Evolutionary conservation across 2,888 invertebrate genomes (phyloP), one percentile per base, ranked within the genome.

Genomic region (Aspidiotus destructor): DNA sequence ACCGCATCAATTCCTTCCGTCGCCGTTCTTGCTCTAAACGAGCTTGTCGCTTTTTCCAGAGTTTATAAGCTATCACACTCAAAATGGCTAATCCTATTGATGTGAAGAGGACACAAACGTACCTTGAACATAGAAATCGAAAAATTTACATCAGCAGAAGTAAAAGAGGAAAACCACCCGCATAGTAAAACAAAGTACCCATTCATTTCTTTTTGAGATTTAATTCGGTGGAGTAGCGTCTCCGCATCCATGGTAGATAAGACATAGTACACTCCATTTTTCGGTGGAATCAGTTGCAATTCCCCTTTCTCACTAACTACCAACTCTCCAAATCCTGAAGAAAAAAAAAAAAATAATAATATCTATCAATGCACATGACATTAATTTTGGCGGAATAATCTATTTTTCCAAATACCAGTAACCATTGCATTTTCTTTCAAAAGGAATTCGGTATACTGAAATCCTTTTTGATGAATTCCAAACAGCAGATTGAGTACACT

Each of bases 381-480:
- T 28, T 28, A 5, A 28, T 28, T 28, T 28, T 28, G 1, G 5
- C 28, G 28, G 5, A 28, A 5, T 28, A 28, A 28, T 28, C 5
- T 28, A 28, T 28, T 28, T 28, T 28, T 57, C 10, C 57, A 3
- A 28, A 10, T 58, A 87, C 88, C 85, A 81, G 92, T 88, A 58
- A 93, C 82, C 72, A 86, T 83, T 62, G 89, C 86, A 15, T 90
- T 92, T 74, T 88, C 88, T 0, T 89, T 80, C 7, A 94, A 79
- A 84, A 94, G 88, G 78, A 88, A 86, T 76, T 94, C 94, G 61
- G 90, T 91, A 8, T 89, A 88, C 77, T 93, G 92, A 28, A 92
- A 79, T 0, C 93, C 93, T 71, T 89, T 84, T 62, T 72, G 73
- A n/a, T 76, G 74, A 58, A 78, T 77, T 72, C 83, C 83, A 71